Evolutionary conservation across 2,797 vertebrate genomes (phyloP), one percentile per base, ranked within the genome.

Genomic region (Sebastes nivosus): DNA sequence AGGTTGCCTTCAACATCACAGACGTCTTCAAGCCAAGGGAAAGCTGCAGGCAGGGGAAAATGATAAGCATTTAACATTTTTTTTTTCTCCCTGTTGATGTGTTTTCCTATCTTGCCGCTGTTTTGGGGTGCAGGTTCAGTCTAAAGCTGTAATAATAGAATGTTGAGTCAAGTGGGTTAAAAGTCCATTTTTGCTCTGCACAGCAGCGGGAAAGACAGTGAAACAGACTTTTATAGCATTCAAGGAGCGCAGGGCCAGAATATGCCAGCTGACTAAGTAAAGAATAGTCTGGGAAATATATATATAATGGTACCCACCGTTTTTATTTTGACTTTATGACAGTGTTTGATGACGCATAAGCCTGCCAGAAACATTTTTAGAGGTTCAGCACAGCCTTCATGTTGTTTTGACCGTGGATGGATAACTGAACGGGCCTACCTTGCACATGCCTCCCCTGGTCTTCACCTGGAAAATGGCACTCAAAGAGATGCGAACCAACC

Each of bases 1-100:
- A 87, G 66, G 71, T 86, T 78, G 65, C 61, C 75, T 82, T 89
- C 60, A 87, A 88, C 75, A 69, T 82, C 68, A 80, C 65, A 80
- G 29, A 77, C 54, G 34, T 75, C 84, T 84, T 70, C 54, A 79
- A 84, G 73, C 18, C 8, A 66, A 42, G 61, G 63, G 55, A 67
- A 82, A 72, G 34, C 61, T 72, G 66, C 73, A 73, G 55, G 69
- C 70, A 85, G 29, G 69, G 20, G 11, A 67, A 54, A 80, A 61
- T 55, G 80, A 90, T 82, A 87, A 87, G 58, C 71, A 46, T 59
- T 77, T 84, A 30, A 67, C 65, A 5, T 52, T 52, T n/a, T 20
- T 52, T 52, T 52, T 68, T 42, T 27, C 6, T 63, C 8, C 13
- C 54, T 24, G 24, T 64, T 79, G 57, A 72, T 67, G 71, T 70